Evolutionary conservation across 2,888 invertebrate genomes (phyloP).

Genomic region (Agonopterix subpropinquella): DNA sequence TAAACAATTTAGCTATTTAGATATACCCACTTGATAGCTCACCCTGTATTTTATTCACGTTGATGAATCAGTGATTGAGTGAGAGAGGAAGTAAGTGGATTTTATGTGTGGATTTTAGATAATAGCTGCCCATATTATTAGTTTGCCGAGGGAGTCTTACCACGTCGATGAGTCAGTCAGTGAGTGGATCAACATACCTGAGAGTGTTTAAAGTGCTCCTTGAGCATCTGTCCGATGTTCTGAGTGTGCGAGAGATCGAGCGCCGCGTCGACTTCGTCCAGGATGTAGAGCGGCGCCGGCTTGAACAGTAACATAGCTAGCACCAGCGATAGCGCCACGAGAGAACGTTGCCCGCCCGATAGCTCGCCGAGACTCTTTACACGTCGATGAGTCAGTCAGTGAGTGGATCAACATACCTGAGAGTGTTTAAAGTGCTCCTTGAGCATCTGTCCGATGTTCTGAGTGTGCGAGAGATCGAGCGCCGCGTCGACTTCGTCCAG

Average conservation of each 20-base stretch:
- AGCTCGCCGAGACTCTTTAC: no score
- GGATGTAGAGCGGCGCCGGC: slow-evolving; percentile 98
- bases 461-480: slow-evolving; percentile 97
- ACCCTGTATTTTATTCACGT: no score
- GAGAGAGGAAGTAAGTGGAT: no score
- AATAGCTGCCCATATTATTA: no score
- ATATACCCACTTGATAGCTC: no score
- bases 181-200: slow-evolving; percentile 19
- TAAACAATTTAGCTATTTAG: no score
- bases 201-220: slow-evolving; percentile 51
- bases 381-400: no score
- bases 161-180: background rate
- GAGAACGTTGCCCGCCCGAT: slow-evolving; percentile 96
- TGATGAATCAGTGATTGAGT: no score
- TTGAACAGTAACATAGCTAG: slow-evolving; percentile 97
- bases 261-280: slow-evolving; percentile 99
- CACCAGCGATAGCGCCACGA: slow-evolving; percentile 97
- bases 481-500: slow-evolving; percentile 99
- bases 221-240: slow-evolving; percentile 97
- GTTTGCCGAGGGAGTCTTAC: no score
- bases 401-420: slow-evolving; percentile 19
- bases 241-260: slow-evolving; percentile 98
- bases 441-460: slow-evolving; percentile 98
- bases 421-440: slow-evolving; percentile 62
- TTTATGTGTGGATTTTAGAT: no score